These are phyloP conservation scores for Xylophagus ater DNA, from an alignment of 2,888 invertebrate species.

Conservation along the genomic window DNA sequence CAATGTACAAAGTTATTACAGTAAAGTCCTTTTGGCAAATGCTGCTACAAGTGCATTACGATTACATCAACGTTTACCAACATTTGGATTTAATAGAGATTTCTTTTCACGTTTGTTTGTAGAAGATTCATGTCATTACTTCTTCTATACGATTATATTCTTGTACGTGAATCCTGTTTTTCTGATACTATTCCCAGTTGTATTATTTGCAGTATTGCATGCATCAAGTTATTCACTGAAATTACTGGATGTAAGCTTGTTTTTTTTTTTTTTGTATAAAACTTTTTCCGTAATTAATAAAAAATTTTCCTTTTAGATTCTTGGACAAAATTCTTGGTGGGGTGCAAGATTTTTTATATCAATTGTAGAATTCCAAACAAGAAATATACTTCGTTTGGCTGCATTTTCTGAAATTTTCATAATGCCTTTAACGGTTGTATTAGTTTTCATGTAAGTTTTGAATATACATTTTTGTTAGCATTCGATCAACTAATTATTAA, in stretches of 20 bases:
- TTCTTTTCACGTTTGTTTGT: slow-evolving; percentile 69
- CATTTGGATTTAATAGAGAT: slow-evolving; percentile 68
- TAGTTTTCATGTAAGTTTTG: slow-evolving; percentile 72
- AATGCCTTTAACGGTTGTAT: slow-evolving; percentile 68
- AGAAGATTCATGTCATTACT: slow-evolving; percentile 93
- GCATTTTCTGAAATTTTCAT: slow-evolving; percentile 90
- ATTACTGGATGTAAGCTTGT: slow-evolving; percentile 76
- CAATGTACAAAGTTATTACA: slow-evolving; percentile 69
- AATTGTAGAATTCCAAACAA: slow-evolving; percentile 80
- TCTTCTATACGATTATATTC: slow-evolving; percentile 91
- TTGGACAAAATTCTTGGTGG: slow-evolving; percentile 90
- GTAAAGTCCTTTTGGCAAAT: slow-evolving; percentile 83
- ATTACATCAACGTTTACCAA: slow-evolving; percentile 85
- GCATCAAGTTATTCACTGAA: slow-evolving; percentile 84
- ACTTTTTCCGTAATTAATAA: slow-evolving; percentile 2
- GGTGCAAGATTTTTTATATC: slow-evolving; percentile 75
- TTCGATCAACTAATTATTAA: not conserved
- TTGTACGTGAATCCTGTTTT: slow-evolving; percentile 81
- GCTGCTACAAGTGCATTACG: slow-evolving; percentile 92
- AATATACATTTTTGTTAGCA: not conserved
- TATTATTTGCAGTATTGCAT: slow-evolving; percentile 86
- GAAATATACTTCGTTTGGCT: slow-evolving; percentile 79
- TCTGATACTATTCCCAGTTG: slow-evolving; percentile 79
- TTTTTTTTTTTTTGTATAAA: not conserved
- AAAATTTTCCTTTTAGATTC: slow-evolving; percentile 47